phyloP scores from a whole-genome alignment of 2,888 invertebrate genomes.

The Andricus curvator region DNA sequence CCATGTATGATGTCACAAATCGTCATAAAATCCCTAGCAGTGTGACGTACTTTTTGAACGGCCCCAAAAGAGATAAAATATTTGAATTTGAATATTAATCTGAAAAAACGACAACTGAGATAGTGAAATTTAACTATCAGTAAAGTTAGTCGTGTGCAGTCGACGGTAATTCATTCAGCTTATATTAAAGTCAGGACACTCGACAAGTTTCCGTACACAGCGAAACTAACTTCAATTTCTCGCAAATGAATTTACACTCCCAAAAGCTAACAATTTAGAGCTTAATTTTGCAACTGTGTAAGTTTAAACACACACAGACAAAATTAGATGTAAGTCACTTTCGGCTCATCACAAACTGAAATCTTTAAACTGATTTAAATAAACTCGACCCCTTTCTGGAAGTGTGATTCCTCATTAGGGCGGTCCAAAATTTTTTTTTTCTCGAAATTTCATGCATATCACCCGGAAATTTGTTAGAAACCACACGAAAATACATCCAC shows the following conservation, averaged over 20 bases:
- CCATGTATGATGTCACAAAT: too few relatives aligned
- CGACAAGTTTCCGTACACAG: conserved; percentile 13
- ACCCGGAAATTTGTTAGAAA: too few relatives aligned
- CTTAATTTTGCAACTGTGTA: neutral
- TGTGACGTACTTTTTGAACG: too few relatives aligned
- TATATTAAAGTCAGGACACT: conserved; percentile 8
- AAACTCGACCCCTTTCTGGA: neutral
- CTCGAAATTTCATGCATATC: too few relatives aligned
- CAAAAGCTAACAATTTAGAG: conserved; percentile 3
- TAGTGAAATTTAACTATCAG: conserved; percentile 15
- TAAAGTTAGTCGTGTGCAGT: conserved; percentile 14
- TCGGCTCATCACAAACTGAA: neutral
- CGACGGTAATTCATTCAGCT: conserved; percentile 28
- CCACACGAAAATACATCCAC: too few relatives aligned
- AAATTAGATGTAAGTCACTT: neutral
- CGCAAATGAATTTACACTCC: conserved; percentile 21
- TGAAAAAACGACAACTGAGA: neutral
- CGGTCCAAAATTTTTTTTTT: too few relatives aligned
- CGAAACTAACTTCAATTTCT: conserved; percentile 25
- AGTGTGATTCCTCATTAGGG: neutral
- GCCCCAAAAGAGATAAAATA: neutral
- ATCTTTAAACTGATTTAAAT: neutral
- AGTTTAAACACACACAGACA: neutral
- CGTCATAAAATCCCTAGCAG: too few relatives aligned
- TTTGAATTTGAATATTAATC: neutral